Evolutionary conservation across 2,888 invertebrate genomes (phyloP).

Genomic region (Thereva nobilitata): DNA sequence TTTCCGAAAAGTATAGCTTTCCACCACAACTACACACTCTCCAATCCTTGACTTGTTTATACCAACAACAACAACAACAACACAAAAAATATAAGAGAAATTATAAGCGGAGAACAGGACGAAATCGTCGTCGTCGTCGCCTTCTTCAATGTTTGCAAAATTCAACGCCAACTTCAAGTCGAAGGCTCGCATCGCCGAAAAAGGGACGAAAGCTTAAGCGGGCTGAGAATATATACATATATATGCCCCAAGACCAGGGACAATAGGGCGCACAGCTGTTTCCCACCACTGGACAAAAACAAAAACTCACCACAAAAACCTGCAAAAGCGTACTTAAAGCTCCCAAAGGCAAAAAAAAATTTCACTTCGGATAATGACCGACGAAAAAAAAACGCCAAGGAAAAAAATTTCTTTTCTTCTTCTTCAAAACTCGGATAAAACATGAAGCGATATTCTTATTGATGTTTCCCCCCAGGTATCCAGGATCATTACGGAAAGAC

Average conservation of each 20-base stretch:
- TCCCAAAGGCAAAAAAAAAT: slow-evolving; percentile 9
- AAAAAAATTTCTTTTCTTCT: slow-evolving; percentile 6
- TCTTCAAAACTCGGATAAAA: background rate
- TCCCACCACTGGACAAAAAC: slow-evolving; percentile 22
- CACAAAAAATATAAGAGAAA: background rate
- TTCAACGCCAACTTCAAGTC: slow-evolving; percentile 10
- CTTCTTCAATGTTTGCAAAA: background rate
- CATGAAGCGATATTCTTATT: background rate
- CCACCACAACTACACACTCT: background rate
- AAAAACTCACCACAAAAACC: slow-evolving; percentile 27
- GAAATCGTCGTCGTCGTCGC: no score
- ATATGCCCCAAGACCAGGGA: slow-evolving; percentile 8
- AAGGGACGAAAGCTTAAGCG: no score
- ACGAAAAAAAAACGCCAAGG: background rate
- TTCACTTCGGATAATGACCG: slow-evolving; percentile 9
- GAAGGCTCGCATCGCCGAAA: no score
- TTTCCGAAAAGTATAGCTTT: background rate
- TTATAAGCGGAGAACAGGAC: background rate
- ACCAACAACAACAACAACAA: slow-evolving; percentile 3
- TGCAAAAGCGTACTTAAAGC: slow-evolving; percentile 32
- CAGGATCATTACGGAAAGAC: background rate
- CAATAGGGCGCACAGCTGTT: slow-evolving; percentile 26
- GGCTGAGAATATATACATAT: no score
- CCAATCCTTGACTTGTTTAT: slow-evolving; percentile 18
- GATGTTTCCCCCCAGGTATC: background rate